Percentiles rank a stretch among this genome's conserved stretches.
Conservation (phyloP, 2,113 vertebrate genomes). For the Osmerus eperlanus region DNA sequence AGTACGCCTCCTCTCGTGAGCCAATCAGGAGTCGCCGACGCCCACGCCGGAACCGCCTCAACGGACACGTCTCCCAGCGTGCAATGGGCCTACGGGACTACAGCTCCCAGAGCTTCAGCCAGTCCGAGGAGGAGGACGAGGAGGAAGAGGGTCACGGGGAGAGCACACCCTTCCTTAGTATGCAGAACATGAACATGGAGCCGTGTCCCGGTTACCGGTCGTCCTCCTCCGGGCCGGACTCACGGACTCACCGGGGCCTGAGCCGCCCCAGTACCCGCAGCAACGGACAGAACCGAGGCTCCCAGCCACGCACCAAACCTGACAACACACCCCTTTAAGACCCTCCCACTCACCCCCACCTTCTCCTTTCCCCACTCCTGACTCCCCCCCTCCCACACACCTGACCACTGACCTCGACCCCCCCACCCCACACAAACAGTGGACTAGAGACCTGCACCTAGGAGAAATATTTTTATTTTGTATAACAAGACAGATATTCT, state of each 20-base stretch:
- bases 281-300: conserved; percentile 78
- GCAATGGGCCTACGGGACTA: conserved; percentile 82
- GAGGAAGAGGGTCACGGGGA: conserved; percentile 79
- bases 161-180: conserved; percentile 95
- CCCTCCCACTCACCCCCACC: conserved; percentile 10
- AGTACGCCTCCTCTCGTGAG: conserved; percentile 87
- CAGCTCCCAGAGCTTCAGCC: conserved; percentile 89
- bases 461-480: conserved; percentile 98
- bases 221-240: conserved; percentile 75
- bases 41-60: conserved; percentile 87
- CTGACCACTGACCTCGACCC: conserved; percentile 22
- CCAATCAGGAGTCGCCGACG: conserved; percentile 77
- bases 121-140: conserved; percentile 86
- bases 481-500: conserved; percentile 96
- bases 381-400: conserved; percentile 47
- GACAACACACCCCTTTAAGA: conserved; percentile 89
- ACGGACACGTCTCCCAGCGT: conserved; percentile 86
- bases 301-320: conserved; percentile 76
- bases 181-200: conserved; percentile 83
- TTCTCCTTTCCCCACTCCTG: conserved; percentile 26
- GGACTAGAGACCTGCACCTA: conserved; percentile 81
- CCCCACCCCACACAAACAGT: conserved; percentile 62
- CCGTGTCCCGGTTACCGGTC: conserved; percentile 72
- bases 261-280: conserved; percentile 77
- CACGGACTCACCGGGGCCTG: conserved; percentile 87